Evolutionary conservation across 2,113 vertebrate genomes (phyloP), one percentile per base, ranked within the genome.

Genomic region (Piliocolobus tephrosceles): DNA sequence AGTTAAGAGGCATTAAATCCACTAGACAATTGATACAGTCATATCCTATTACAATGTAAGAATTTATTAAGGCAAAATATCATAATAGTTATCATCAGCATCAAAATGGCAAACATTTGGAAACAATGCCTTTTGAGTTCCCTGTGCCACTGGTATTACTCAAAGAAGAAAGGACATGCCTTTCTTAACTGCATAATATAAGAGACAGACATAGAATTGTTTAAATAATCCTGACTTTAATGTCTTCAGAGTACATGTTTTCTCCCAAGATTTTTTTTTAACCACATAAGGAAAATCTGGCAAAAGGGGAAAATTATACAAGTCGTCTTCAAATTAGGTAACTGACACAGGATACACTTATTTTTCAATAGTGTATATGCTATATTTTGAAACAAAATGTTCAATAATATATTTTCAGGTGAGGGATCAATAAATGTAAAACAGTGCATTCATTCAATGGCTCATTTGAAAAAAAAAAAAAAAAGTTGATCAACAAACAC

Each of bases 21-120:
- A 93, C 75, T 45, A 72, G 80, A 88, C 80, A 97, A 91, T 27
- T 84, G 57, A 95, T 68, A 66, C 3, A 88, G 30, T 87, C 86
- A 96, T 55, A 47, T 16, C 6, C 23, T 47, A 52, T 81, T 61
- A 90, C 22, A 86, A 94, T 76, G 47, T 72, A 92, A 92, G 20
- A 95, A 91, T 11, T 79, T 73, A 92, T 90, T 75, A 91, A 92
- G 92, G 88, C 66, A 84, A 95, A 96, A 50, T 20, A 95, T 40
- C 38, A 61, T 52, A 90, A 84, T 23, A 91, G 66, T 68, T 95
- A 96, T 75, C 52, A 52, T 96, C 17, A 84, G 40, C 35, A 95
- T 95, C 84, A 97, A 72, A 91, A 90, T 38, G 47, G n/a, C 78
- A 95, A 82, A 88, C 45, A 91, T 73, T 83, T 91, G 57, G n/a